phyloP scores from a whole-genome alignment of 92 coral and sea anemone species.

The Paragorgia papillata region DNA sequence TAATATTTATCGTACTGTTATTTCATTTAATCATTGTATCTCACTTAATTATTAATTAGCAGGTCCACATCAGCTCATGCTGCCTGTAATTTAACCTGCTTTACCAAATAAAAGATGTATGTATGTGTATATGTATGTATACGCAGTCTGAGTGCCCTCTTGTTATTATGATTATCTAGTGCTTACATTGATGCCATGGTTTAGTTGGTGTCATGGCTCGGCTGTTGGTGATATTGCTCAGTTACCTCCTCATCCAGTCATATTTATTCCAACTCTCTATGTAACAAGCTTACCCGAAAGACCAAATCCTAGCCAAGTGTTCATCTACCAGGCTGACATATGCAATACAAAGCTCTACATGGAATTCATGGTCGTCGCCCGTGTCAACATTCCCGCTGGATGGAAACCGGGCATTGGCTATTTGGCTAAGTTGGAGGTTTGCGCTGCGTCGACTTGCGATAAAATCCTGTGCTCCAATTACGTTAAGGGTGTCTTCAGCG shows the following conservation, averaged over 20 bases:
- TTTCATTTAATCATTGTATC: no score
- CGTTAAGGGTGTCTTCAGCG: slow-evolving; percentile 53
- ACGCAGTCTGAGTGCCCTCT: no score
- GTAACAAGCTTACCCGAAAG: background rate
- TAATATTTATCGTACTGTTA: no score
- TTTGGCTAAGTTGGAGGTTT: slow-evolving; percentile 19
- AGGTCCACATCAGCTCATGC: no score
- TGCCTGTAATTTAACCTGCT: no score
- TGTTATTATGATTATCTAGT: no score
- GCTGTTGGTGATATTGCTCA: background rate
- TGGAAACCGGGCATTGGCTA: slow-evolving; percentile 4
- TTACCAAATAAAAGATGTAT: no score
- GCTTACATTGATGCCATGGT: no score
- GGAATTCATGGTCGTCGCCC: slow-evolving; percentile 15
- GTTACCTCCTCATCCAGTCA: slow-evolving; percentile 1
- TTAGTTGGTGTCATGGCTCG: no score
- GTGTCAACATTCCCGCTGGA: slow-evolving; percentile 16
- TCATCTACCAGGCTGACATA: background rate
- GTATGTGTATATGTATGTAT: no score
- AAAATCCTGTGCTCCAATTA: slow-evolving; percentile 42
- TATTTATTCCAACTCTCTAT: slow-evolving; percentile 15
- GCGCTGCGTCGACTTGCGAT: background rate
- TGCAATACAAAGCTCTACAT: slow-evolving; percentile 6
- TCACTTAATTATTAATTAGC: no score
- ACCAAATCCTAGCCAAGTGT: background rate